Evolutionary conservation across 2,113 vertebrate genomes (phyloP), one percentile per base, ranked within the genome.

Genomic region (Barnardius zonarius): DNA sequence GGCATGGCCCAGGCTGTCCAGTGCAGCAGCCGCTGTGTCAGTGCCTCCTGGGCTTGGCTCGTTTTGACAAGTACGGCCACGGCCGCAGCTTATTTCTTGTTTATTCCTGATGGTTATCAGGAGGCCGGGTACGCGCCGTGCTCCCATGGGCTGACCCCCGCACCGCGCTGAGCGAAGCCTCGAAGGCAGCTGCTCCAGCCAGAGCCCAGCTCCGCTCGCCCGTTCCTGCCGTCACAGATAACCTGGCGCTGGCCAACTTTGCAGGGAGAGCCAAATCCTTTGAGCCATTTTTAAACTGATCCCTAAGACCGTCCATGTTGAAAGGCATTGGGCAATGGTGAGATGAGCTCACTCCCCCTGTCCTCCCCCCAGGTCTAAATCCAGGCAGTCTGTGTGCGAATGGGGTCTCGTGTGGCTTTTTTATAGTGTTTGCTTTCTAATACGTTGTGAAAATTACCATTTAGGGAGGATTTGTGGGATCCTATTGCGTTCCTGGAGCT

Each of bases 391-490:
- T 31, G 48, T 62, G 74, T 48, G 70, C 33, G 48, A 89, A 61
- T 22, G 3, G 30, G 57, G 66, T 78, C 86, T 93, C 81, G n/a
- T 39, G 77, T 84, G 95, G 86, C 69, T 92, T 89, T 91, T 95
- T 91, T 76, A 84, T 68, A 46, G 78, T 43, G 62, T 89, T 95
- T 92, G 77, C 86, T 79, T 72, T 87, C 91, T 84, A 86, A 90
- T 83, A 83, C 9, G 5, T 68, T 81, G 80, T 86, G 94, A 81
- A 83, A 92, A 77, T 88, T 46, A 48, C 72, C 61, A 4, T 77
- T 91, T 59, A 15, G 83, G 84, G 83, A 90, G 88, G 92, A 88
- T 93, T 90, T 83, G 88, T 83, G 88, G 67, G 67, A 76, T 85
- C 75, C 78, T 33, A 14, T 90, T 92, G 88, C 86, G 83, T 93